Conservation (phyloP, 2,113 vertebrate genomes). For the Rhinogobius similis region DNA sequence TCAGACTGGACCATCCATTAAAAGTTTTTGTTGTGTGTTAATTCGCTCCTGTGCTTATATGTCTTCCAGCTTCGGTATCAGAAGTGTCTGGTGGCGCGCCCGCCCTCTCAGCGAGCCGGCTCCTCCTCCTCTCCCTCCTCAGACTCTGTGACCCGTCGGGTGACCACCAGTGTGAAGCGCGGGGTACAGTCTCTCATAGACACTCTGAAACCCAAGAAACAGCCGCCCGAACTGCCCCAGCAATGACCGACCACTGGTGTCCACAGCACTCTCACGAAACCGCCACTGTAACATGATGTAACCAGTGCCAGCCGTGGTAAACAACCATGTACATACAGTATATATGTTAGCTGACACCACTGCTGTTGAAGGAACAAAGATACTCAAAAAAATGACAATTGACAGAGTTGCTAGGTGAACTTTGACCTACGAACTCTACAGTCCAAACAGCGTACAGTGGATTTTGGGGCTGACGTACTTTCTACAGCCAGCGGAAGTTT, state of each 20-base stretch:
- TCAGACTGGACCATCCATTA: neutral
- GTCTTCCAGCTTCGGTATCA: slow-evolving; percentile 89
- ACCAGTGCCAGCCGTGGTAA: slow-evolving; percentile 60
- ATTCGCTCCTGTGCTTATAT: neutral
- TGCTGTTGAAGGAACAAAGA: slow-evolving; percentile 32
- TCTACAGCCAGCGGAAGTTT: slow-evolving; percentile 15
- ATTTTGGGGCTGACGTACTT: slow-evolving; percentile 10
- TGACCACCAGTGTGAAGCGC: slow-evolving; percentile 93
- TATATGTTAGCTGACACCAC: slow-evolving; percentile 53
- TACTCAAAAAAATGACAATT: slow-evolving; percentile 1
- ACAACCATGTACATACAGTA: slow-evolving; percentile 61
- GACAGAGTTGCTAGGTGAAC: slow-evolving; percentile 32
- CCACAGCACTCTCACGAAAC: slow-evolving; percentile 50
- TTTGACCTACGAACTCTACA: slow-evolving; percentile 32
- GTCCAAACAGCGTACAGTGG: slow-evolving; percentile 15
- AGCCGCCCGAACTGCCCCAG: slow-evolving; percentile 87
- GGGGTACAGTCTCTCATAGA: slow-evolving; percentile 97
- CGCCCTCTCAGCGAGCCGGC: slow-evolving; percentile 86
- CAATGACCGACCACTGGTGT: slow-evolving; percentile 68
- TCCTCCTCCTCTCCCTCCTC: slow-evolving; percentile 84
- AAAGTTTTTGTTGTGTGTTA: neutral
- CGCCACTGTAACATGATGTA: slow-evolving; percentile 53
- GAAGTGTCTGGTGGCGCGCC: slow-evolving; percentile 95
- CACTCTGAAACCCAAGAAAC: slow-evolving; percentile 99
- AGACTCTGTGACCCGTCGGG: slow-evolving; percentile 91